Percentiles rank a stretch among this genome's conserved stretches.
Conservation (phyloP, 2,797 vertebrate genomes). For the Dendrocincla fuliginosa region DNA sequence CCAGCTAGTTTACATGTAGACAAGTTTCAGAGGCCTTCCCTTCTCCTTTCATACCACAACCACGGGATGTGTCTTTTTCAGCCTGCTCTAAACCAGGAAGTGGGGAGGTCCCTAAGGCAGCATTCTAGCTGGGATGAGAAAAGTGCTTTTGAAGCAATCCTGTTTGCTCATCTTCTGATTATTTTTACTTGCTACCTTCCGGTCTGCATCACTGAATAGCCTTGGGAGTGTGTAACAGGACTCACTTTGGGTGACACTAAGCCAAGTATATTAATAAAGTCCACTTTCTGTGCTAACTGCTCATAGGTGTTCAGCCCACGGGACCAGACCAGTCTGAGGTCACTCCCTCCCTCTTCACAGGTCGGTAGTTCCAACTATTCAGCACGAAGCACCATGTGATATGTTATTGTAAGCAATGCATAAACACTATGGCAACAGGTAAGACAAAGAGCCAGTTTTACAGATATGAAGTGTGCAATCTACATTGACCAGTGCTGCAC, state of each 20-base stretch:
- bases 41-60: background rate
- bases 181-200: background rate
- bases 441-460: background rate
- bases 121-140: background rate
- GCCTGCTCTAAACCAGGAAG: background rate
- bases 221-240: background rate
- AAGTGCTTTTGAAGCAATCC: background rate
- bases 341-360: background rate
- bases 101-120: background rate
- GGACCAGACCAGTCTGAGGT: background rate
- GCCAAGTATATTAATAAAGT: background rate
- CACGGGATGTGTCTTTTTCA: rapidly evolving
- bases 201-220: background rate
- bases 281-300: background rate
- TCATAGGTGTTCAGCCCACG: rapidly evolving
- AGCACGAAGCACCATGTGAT: rapidly evolving
- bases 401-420: background rate
- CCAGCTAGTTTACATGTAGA: background rate
- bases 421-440: background rate
- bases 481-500: background rate
- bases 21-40: background rate
- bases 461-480: background rate
- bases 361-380: background rate
- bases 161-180: background rate
- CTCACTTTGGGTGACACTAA: background rate